Conservation (phyloP, 2,888 invertebrate species). For the Callimorpha dominula region DNA sequence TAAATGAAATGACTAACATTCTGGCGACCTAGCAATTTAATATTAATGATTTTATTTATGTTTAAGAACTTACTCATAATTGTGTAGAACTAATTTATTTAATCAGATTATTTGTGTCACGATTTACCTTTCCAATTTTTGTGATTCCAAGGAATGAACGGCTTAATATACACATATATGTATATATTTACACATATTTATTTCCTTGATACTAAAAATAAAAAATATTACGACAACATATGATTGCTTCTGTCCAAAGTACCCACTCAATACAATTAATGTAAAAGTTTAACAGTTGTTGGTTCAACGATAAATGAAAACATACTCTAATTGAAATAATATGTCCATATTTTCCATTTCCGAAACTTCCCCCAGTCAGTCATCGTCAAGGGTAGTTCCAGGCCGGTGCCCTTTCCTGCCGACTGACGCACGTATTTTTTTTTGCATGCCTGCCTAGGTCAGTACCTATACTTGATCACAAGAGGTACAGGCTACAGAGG, state of each 20-base stretch:
- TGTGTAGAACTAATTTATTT: conserved; percentile 10
- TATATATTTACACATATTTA: too few species aligned
- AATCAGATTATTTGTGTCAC: conserved; percentile 12
- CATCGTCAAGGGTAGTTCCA: neutral
- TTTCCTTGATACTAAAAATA: too few species aligned
- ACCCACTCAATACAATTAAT: neutral
- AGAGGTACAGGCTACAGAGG: too few species aligned
- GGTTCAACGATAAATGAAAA: neutral
- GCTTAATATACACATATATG: neutral
- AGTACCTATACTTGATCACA: too few species aligned
- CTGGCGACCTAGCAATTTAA: neutral
- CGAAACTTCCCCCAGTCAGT: neutral
- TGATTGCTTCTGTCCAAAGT: neutral
- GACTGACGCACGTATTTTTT: too few species aligned
- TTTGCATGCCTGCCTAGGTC: too few species aligned
- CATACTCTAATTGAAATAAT: too few species aligned
- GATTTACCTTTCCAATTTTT: neutral
- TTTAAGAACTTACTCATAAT: neutral
- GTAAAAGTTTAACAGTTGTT: neutral
- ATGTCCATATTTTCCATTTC: too few species aligned
- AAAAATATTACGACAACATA: too few species aligned
- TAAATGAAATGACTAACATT: neutral
- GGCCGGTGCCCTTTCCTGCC: neutral
- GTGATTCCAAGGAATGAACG: neutral
- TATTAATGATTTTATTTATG: neutral